A percentile compares a stretch with the other conserved stretches of the same genome.
Conservation (phyloP, 2,797 vertebrate genomes). For the Hemibagrus guttatus region DNA sequence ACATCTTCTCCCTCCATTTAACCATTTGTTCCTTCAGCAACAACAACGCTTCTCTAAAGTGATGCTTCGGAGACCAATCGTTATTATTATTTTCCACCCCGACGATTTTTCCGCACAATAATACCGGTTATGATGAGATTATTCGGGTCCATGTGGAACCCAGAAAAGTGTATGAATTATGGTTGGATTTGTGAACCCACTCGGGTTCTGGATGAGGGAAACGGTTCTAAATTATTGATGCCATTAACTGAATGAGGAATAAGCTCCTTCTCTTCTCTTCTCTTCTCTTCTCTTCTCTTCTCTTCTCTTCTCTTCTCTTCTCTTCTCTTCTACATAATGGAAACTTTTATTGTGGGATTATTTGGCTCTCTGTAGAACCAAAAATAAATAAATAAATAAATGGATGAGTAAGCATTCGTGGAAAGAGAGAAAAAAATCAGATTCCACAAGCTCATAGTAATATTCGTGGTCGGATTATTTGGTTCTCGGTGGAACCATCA, state of each 20-base stretch:
- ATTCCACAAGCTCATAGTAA: neutral
- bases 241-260: neutral
- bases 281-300: no score
- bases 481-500: neutral
- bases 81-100: no score
- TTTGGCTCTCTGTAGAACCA: neutral
- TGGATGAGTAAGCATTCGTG: neutral
- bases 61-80: no score
- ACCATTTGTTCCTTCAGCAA: no score
- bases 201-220: neutral
- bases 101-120: no score
- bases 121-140: neutral
- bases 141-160: neutral
- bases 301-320: neutral
- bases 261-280: neutral
- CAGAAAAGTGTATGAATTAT: no score
- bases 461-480: neutral
- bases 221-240: neutral
- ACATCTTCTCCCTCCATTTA: no score
- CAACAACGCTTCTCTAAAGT: no score
- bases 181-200: neutral
- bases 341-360: neutral
- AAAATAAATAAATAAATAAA: neutral
- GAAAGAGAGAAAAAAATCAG: neutral
- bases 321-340: neutral